Conservation (phyloP, 2,113 vertebrate genomes). For the Xiphophorus maculatus region DNA sequence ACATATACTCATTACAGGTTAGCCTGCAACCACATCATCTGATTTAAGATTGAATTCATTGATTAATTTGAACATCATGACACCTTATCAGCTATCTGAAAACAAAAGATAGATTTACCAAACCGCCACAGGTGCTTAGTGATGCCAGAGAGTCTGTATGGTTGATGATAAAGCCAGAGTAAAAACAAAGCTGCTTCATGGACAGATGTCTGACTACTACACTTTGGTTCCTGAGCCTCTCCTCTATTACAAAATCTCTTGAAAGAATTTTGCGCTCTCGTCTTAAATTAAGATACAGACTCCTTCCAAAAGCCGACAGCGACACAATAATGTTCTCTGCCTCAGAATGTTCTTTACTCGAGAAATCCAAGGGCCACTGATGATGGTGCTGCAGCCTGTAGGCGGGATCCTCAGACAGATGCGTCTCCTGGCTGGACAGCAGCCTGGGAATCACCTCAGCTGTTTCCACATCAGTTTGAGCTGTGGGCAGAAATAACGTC, state of each 20-base stretch:
- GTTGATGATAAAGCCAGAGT: constrained; percentile 88
- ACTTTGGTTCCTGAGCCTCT: constrained; percentile 69
- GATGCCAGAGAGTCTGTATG: constrained; percentile 85
- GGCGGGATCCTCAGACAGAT: constrained; percentile 74
- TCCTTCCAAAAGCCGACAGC: constrained; percentile 84
- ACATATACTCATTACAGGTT: not conserved
- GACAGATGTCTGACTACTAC: constrained; percentile 38
- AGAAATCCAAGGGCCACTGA: constrained; percentile 53
- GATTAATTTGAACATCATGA: constrained; percentile 7
- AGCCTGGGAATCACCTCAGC: constrained; percentile 86
- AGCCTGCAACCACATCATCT: not conserved
- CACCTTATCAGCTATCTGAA: not conserved
- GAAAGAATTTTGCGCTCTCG: constrained; percentile 85
- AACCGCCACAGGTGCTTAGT: constrained; percentile 89
- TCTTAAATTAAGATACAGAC: constrained; percentile 85
- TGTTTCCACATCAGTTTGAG: constrained; percentile 62
- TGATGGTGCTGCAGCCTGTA: constrained; percentile 36
- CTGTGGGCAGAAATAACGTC: constrained; percentile 47
- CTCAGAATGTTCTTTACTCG: constrained; percentile 44
- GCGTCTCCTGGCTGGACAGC: constrained; percentile 80
- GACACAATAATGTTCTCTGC: constrained; percentile 80
- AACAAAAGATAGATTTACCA: constrained; percentile 81
- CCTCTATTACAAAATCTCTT: constrained; percentile 84
- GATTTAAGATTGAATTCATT: not conserved
- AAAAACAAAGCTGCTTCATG: constrained; percentile 83